Percentiles rank a stretch among this genome's conserved stretches.
Conservation (phyloP, 2,113 vertebrate species). For the Cyphomyrus plagiostoma region DNA sequence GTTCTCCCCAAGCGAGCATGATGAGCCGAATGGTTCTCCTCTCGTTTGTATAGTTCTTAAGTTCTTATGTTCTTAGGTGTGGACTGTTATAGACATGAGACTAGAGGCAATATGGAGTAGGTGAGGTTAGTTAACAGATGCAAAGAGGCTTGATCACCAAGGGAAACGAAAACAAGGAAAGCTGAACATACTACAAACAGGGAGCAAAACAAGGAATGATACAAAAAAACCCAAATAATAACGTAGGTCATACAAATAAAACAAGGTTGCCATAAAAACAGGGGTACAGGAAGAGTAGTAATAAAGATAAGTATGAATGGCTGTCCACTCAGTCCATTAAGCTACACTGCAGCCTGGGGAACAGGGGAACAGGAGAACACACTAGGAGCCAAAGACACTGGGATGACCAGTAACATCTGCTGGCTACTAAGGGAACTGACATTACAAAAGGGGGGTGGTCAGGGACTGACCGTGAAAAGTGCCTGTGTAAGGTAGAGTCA, state of each 20-base stretch:
- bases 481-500: constrained; percentile 36
- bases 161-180: background rate
- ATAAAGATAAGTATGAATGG: background rate
- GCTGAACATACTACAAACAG: background rate
- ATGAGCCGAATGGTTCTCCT: too few species aligned
- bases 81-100: background rate
- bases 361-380: background rate
- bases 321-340: background rate
- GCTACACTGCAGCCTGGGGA: background rate
- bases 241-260: background rate
- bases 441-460: background rate
- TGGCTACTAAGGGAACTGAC: background rate
- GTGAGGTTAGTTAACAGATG: background rate
- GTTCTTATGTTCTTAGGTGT: too few species aligned
- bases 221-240: background rate
- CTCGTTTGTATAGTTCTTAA: too few species aligned
- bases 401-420: background rate
- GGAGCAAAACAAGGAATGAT: background rate
- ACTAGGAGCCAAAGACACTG: background rate
- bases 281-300: constrained; percentile 26
- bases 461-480: background rate
- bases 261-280: constrained; percentile 18
- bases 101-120: background rate
- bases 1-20: too few species aligned
- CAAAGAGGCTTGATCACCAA: background rate